Conservation (phyloP, 2,797 vertebrate species). For the Anas capensis region DNA sequence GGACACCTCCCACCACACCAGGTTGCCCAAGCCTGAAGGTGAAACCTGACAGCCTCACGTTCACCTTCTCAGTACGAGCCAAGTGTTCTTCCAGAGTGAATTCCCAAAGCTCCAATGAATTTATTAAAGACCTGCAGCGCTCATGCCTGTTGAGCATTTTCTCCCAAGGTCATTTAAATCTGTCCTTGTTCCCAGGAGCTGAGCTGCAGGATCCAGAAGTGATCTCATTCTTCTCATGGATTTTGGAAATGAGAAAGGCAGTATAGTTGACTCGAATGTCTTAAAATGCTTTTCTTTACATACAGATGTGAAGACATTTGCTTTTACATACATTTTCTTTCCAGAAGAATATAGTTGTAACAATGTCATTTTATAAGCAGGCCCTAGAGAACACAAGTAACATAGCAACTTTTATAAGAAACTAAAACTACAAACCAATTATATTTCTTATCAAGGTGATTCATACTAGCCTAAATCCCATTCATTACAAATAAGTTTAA, state of each 20-base stretch:
- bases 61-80: not conserved
- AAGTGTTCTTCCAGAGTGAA: not conserved
- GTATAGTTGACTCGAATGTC: not conserved
- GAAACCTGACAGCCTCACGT: not conserved
- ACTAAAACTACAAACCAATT: constrained; percentile 56
- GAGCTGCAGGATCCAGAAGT: not conserved
- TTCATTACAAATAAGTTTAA: not conserved
- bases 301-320: not conserved
- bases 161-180: not conserved
- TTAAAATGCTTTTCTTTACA: not conserved
- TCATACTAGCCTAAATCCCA: constrained; percentile 27
- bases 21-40: not conserved
- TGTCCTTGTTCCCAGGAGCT: not conserved
- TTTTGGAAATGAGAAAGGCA: not conserved
- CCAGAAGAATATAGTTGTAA: not conserved
- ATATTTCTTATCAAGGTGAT: constrained; percentile 55
- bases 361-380: not conserved
- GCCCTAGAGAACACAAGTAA: constrained; percentile 10
- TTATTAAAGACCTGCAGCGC: not conserved
- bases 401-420: constrained; percentile 30
- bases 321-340: not conserved
- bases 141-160: not conserved
- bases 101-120: not conserved
- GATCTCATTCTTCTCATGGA: not conserved
- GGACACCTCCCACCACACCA: not conserved